Evolutionary conservation across 2,113 vertebrate genomes (phyloP), one percentile per base, ranked within the genome.

Genomic region (Hippocampus barbouri): DNA sequence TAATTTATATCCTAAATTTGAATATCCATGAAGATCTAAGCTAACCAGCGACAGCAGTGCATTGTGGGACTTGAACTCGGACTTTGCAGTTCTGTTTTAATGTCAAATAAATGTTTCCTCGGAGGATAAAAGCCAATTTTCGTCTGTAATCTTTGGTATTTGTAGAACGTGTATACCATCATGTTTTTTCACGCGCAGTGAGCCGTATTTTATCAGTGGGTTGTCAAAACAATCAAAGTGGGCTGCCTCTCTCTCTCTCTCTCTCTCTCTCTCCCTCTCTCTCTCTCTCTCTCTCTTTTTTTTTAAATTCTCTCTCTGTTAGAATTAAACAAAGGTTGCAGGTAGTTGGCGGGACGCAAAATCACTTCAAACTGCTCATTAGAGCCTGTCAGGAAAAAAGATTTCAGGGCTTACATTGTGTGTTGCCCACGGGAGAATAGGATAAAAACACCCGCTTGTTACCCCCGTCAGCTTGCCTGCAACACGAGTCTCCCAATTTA

Each of bases 401-500:
- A 68, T 57, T 9, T 27, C 41, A 66, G 72, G 47, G 25, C 49
- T 69, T 72, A 60, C 16, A 9, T 16, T 72, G 75, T 77, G 30
- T 56, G 1, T 64, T 34, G 71, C 56, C 27, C 69, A n/a, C 14
- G 16, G 0, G 15, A 63, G 27, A 62, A 73, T 65, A 69, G 69
- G 5, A 49, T 59, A 69, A 71, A 73, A 62, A 47, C 14, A 40
- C 8, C 8, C 27, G 30, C 30, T 34, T 34, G 30, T 34, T 5
- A 20, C 56, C 53, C 76, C 74, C 41, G 11, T 56, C 67, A 53
- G 57, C 10, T 80, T 59, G 34, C 69, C 73, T 71, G 57, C 68
- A 63, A 65, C 45, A 53, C 41, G 61, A 77, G 38, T 64, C 63
- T 70, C 73, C 73, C 71, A 70, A 73, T 78, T 74, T 69, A 66